Percentiles rank a stretch among this genome's conserved stretches.
Evolutionary conservation across 2,888 invertebrate species (phyloP).

Genomic region (Ametastegia equiseti): DNA sequence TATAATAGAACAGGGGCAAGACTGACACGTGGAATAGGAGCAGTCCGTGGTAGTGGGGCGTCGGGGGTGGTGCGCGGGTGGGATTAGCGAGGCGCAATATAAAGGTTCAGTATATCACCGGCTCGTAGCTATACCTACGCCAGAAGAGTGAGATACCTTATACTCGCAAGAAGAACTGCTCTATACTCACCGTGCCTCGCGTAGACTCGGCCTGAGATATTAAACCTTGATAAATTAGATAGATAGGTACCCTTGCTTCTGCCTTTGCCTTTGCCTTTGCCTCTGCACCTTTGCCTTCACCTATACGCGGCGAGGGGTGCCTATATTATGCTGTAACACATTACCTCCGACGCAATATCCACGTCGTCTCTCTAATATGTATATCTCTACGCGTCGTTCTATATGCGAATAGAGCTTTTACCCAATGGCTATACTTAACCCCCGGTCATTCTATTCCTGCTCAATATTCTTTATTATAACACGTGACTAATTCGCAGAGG

Average conservation of each 20-base stretch:
- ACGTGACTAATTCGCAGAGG: too few species aligned
- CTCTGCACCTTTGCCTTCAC: not conserved
- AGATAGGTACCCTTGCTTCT: not conserved
- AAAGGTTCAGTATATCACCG: conserved; percentile 54
- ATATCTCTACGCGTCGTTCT: not conserved
- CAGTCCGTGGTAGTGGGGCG: not conserved
- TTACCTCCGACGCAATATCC: not conserved
- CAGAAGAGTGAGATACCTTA: too few species aligned
- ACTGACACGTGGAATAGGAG: conserved; percentile 31
- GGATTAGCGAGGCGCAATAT: conserved; percentile 53
- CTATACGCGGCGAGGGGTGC: not conserved
- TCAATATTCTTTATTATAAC: too few species aligned
- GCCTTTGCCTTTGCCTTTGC: not conserved
- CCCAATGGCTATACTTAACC: not conserved
- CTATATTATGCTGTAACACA: not conserved
- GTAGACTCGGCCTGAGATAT: conserved; percentile 63
- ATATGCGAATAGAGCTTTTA: not conserved
- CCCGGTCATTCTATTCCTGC: not conserved
- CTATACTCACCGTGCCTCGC: conserved; percentile 53
- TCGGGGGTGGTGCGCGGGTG: too few species aligned
- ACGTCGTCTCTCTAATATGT: not conserved
- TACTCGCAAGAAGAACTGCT: too few species aligned
- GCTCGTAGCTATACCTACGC: not conserved
- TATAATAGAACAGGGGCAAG: too few species aligned
- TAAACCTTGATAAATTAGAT: conserved; percentile 66